phyloP scores from a whole-genome alignment of 2,113 vertebrate species.

The Fulica atra region DNA sequence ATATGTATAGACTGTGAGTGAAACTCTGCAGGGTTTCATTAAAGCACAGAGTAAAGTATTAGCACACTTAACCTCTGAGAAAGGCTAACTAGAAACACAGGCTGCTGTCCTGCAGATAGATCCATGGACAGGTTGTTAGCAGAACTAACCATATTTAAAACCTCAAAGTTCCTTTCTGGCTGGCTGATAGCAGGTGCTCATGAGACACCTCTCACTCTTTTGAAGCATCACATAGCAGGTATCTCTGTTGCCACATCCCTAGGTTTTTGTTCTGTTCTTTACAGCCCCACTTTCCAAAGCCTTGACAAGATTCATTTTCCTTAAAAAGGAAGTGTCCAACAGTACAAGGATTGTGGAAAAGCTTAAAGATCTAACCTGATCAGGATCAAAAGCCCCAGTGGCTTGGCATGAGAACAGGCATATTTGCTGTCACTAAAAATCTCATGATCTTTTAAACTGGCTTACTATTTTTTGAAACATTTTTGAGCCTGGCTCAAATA shows the following conservation, averaged over 20 bases:
- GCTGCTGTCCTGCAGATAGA: background rate
- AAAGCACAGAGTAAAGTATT: background rate
- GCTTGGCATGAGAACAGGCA: background rate
- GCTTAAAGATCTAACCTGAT: background rate
- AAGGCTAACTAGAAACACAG: background rate
- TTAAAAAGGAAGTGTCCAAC: background rate
- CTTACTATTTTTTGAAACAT: background rate
- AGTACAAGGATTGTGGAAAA: background rate
- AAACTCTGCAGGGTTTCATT: background rate
- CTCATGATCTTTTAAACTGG: background rate
- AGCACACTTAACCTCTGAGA: background rate
- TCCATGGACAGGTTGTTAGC: background rate
- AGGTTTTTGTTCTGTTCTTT: background rate
- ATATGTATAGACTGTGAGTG: background rate
- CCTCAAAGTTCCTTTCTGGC: background rate
- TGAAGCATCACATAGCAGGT: background rate
- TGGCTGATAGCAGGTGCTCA: background rate
- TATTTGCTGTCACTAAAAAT: background rate
- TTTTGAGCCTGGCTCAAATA: background rate
- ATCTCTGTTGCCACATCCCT: background rate
- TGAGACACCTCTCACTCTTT: background rate
- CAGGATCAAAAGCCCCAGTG: rapidly evolving
- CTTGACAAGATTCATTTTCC: background rate
- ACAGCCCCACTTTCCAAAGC: background rate
- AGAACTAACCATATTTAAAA: background rate